Conservation (phyloP, 23 tunicate species). For the Clavelina lepadiformis region DNA sequence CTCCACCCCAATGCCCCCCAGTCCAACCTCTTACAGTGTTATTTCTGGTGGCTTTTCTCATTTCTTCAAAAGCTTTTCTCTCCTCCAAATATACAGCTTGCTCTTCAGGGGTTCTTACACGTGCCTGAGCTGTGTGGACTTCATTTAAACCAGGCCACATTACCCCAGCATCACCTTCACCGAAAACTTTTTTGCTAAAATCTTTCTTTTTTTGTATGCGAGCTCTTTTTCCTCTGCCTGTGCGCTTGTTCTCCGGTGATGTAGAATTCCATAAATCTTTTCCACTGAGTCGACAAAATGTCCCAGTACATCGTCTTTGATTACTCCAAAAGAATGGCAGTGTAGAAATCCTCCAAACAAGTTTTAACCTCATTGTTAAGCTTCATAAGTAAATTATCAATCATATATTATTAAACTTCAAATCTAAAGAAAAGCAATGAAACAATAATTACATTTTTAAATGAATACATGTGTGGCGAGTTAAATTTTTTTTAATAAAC, state of each 20-base stretch:
- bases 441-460: too few relatives aligned
- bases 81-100: slow-evolving; percentile 15
- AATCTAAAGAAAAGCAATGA: too few relatives aligned
- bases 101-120: slow-evolving; percentile 32
- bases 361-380: too few relatives aligned
- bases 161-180: slow-evolving; percentile 61
- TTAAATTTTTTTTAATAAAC: too few relatives aligned
- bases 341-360: too few relatives aligned
- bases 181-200: slow-evolving; percentile 40
- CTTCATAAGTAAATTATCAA: too few relatives aligned
- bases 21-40: slow-evolving; percentile 66
- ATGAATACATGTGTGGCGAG: too few relatives aligned
- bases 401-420: too few relatives aligned
- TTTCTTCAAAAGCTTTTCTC: not conserved
- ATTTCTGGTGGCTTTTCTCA: not conserved
- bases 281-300: slow-evolving; percentile 12
- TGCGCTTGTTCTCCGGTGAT: slow-evolving; percentile 33
- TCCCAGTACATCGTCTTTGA: slow-evolving; percentile 21
- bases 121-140: not conserved
- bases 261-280: slow-evolving; percentile 45
- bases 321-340: too few relatives aligned
- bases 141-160: slow-evolving; percentile 87
- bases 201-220: slow-evolving; percentile 32
- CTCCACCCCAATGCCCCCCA: slow-evolving; percentile 75
- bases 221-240: slow-evolving; percentile 86